Conservation (phyloP, 2,797 vertebrate species). For the Sebastes oblongus region DNA sequence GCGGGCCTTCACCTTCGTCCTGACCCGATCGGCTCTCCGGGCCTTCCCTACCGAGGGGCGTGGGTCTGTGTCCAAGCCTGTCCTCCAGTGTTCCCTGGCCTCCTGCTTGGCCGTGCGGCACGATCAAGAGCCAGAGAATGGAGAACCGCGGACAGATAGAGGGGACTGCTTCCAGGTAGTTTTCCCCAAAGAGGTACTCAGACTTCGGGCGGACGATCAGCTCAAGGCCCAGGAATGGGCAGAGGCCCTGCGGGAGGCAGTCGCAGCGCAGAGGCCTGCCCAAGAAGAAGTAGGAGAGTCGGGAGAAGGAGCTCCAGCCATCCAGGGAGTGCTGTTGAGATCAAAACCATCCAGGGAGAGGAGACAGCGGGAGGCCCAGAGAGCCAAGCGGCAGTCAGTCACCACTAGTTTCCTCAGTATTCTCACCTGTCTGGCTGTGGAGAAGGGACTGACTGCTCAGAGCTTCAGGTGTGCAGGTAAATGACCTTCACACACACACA, state of each 20-base stretch:
- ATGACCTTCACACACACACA: slow-evolving; percentile 6
- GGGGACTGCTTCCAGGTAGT: slow-evolving; percentile 89
- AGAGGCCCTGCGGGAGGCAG: slow-evolving; percentile 85
- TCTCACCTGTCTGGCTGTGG: slow-evolving; percentile 92
- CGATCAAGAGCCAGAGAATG: slow-evolving; percentile 79
- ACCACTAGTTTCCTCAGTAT: slow-evolving; percentile 98
- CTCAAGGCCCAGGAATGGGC: slow-evolving; percentile 92
- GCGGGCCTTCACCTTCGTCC: slow-evolving; percentile 92
- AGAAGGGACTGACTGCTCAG: slow-evolving; percentile 96
- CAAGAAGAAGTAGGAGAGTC: slow-evolving; percentile 68
- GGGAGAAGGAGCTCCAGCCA: slow-evolving; percentile 72
- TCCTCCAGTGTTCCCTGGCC: slow-evolving; percentile 86
- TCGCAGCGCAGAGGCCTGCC: slow-evolving; percentile 75
- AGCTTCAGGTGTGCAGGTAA: slow-evolving; percentile 99
- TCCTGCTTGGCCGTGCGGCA: slow-evolving; percentile 88
- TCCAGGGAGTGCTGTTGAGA: slow-evolving; percentile 72
- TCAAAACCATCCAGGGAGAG: slow-evolving; percentile 72
- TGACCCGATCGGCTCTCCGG: slow-evolving; percentile 87
- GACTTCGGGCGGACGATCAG: slow-evolving; percentile 87
- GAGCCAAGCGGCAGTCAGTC: slow-evolving; percentile 92
- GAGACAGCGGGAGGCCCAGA: slow-evolving; percentile 82
- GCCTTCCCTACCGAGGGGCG: slow-evolving; percentile 89
- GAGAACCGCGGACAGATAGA: slow-evolving; percentile 58
- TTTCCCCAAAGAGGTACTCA: slow-evolving; percentile 89
- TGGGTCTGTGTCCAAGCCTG: slow-evolving; percentile 88